These are phyloP conservation scores for Cuculus canorus DNA, from an alignment of 2,797 vertebrate genomes.

Conservation along the genomic window DNA sequence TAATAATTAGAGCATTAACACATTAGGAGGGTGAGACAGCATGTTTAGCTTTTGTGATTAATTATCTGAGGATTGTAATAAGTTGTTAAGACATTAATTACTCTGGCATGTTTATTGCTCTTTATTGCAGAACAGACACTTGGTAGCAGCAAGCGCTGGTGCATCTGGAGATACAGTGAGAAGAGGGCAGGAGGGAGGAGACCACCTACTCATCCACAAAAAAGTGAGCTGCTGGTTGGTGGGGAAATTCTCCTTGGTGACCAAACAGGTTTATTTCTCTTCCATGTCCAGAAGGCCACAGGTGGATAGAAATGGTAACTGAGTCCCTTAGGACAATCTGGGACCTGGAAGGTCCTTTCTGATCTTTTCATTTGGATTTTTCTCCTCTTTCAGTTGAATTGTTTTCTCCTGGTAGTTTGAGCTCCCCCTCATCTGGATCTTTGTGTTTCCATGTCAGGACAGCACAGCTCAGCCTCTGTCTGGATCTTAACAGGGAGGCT, in stretches of 20 bases:
- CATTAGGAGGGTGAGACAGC: constrained; percentile 83
- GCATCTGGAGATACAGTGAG: neutral
- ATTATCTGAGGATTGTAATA: constrained; percentile 85
- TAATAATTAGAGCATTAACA: constrained; percentile 86
- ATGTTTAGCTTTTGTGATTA: constrained; percentile 86
- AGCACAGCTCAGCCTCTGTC: neutral
- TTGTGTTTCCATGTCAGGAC: neutral
- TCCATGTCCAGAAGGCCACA: neutral
- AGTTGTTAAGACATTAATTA: constrained; percentile 85
- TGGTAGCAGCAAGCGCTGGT: constrained; percentile 19
- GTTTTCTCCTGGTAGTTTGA: neutral
- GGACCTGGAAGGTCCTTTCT: neutral
- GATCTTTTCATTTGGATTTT: neutral
- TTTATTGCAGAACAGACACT: constrained; percentile 66
- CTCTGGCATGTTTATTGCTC: constrained; percentile 78
- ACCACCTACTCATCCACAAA: neutral
- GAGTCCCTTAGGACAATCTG: neutral
- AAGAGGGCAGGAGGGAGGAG: neutral
- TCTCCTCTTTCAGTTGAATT: neutral
- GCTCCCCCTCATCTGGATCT: neutral
- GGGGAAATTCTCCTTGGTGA: neutral
- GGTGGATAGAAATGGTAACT: neutral
- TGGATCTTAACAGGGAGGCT: neutral
- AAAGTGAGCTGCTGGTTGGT: neutral
- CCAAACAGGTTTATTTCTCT: neutral